These are phyloP conservation scores for Anaspis maculata DNA, from an alignment of 2,888 invertebrate genomes.

Conservation along the genomic window DNA sequence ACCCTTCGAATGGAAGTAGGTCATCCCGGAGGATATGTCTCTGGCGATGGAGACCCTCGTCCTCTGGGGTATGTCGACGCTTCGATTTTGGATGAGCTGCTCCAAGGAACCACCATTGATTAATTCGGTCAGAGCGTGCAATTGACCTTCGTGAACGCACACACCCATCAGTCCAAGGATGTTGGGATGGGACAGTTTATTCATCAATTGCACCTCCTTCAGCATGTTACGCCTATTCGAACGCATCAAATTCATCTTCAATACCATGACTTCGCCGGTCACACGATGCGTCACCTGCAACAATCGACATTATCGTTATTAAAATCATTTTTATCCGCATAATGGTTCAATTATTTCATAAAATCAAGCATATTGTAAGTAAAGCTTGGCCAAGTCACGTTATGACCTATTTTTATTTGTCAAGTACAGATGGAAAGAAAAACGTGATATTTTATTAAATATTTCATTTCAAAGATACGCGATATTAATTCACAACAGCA, in stretches of 20 bases:
- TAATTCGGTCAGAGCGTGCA: conserved; percentile 93
- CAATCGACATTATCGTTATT: no score
- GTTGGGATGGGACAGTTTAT: conserved; percentile 88
- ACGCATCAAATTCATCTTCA: conserved; percentile 91
- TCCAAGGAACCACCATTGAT: conserved; percentile 93
- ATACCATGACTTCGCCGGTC: conserved; percentile 91
- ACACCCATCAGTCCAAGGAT: conserved; percentile 93
- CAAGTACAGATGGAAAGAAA: no score
- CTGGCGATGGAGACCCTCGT: conserved; percentile 74
- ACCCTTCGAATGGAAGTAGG: conserved; percentile 85
- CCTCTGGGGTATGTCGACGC: conserved; percentile 66
- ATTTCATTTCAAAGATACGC: no score
- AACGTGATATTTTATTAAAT: no score
- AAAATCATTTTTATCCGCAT: not conserved
- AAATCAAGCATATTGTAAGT: no score
- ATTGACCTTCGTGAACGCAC: conserved; percentile 91
- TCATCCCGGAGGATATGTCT: conserved; percentile 86
- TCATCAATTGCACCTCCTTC: conserved; percentile 94
- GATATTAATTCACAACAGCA: no score
- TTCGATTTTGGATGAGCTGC: conserved; percentile 73
- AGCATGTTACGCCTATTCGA: conserved; percentile 94
- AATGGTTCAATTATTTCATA: conserved; percentile 1
- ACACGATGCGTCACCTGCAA: conserved; percentile 83
- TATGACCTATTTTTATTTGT: no score
- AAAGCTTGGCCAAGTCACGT: no score